phyloP scores from a whole-genome alignment of 2,113 vertebrate genomes.

The Raphicerus campestris region DNA sequence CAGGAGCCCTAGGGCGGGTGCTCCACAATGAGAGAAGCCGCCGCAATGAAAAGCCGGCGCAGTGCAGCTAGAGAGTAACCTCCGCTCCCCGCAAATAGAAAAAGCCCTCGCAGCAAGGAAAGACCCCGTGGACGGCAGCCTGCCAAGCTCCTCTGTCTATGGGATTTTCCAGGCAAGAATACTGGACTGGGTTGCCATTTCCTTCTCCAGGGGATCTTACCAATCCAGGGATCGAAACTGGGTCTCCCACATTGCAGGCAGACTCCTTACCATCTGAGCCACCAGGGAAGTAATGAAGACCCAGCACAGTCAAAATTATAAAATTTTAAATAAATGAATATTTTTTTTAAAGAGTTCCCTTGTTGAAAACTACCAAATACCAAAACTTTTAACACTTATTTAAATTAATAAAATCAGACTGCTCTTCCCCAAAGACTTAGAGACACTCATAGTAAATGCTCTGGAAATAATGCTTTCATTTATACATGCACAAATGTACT shows the following conservation, averaged over 20 bases:
- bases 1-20: neutral
- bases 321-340: neutral
- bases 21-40: neutral
- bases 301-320: neutral
- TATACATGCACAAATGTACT: no score
- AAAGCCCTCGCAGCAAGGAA: neutral
- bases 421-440: neutral
- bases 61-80: neutral
- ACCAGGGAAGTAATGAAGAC: neutral
- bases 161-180: neutral
- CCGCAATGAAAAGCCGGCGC: fast-evolving
- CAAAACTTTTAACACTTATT: neutral
- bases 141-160: neutral
- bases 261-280: neutral
- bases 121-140: neutral
- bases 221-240: neutral
- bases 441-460: neutral
- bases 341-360: neutral
- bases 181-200: neutral
- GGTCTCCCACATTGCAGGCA: neutral
- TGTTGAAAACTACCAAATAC: neutral
- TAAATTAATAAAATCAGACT: neutral
- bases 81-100: fast-evolving
- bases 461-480: neutral
- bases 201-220: neutral